These are phyloP conservation scores for Mastomys coucha DNA, from an alignment of 2,113 vertebrate species.

Conservation along the genomic window DNA sequence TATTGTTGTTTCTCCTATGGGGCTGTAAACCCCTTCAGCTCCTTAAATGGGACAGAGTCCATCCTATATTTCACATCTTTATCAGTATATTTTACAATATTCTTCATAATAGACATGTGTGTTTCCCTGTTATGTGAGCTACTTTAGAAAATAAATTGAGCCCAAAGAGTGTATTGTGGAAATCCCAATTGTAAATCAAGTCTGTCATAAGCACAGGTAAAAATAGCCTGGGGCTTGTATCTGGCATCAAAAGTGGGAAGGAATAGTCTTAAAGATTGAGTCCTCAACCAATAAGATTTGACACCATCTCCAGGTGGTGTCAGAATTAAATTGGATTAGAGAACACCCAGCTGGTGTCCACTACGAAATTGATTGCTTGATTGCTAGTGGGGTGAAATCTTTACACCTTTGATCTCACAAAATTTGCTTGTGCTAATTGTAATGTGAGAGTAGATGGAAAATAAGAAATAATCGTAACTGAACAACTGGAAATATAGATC, in stretches of 20 bases:
- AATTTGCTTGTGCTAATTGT: neutral
- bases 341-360: neutral
- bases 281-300: neutral
- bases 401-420: neutral
- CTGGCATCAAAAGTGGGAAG: neutral
- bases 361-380: neutral
- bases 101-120: neutral
- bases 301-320: neutral
- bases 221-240: neutral
- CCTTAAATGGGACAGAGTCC: too few species aligned
- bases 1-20: too few species aligned
- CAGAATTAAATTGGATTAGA: neutral
- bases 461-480: neutral
- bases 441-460: neutral
- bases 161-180: neutral
- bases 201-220: neutral
- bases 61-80: neutral
- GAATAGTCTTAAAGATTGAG: neutral
- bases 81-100: neutral
- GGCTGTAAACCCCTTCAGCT: too few species aligned
- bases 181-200: neutral
- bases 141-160: neutral
- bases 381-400: neutral
- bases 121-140: neutral
- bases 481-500: constrained; percentile 1